Conservation (phyloP, 2,888 invertebrate genomes). For the Crocallis elinguaria region DNA sequence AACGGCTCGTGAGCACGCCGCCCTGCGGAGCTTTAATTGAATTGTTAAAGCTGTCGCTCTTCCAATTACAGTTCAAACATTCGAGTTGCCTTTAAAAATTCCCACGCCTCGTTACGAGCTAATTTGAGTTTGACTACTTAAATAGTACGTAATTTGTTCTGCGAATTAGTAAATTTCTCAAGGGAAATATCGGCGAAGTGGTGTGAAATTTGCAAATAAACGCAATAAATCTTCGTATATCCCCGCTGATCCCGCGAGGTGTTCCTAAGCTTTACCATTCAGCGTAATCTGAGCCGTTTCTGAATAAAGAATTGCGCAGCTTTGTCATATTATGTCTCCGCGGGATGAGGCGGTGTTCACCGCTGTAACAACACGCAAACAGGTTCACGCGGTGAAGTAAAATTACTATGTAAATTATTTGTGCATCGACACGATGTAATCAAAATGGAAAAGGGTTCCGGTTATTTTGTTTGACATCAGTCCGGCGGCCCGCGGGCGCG, state of each 20-base stretch:
- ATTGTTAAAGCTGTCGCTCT: conserved; percentile 41
- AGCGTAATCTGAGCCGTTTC: conserved; percentile 37
- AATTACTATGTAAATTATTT: conserved; percentile 15
- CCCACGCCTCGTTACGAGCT: conserved; percentile 20
- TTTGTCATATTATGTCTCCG: conserved; percentile 1
- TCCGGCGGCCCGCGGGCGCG: conserved; percentile 3
- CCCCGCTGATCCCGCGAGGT: conserved; percentile 20
- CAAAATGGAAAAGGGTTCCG: conserved; percentile 18
- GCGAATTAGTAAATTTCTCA: conserved; percentile 43
- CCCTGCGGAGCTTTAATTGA: conserved; percentile 37
- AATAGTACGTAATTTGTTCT: conserved; percentile 28
- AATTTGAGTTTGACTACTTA: conserved; percentile 26
- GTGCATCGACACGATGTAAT: conserved; percentile 17
- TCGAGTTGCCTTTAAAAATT: conserved; percentile 27
- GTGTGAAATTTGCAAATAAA: conserved; percentile 40
- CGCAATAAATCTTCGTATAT: conserved; percentile 37
- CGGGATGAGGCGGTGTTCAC: neutral
- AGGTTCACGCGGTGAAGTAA: conserved; percentile 1
- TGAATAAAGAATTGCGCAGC: conserved; percentile 29
- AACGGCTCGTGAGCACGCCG: neutral
- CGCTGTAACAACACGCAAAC: neutral
- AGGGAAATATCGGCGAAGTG: conserved; percentile 41
- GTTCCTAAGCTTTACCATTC: conserved; percentile 24
- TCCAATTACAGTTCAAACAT: conserved; percentile 27
- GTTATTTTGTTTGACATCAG: conserved; percentile 13